Base-by-base conservation (phyloP, 2,113 vertebrate genomes). In the Oryzias javanicus region DNA sequence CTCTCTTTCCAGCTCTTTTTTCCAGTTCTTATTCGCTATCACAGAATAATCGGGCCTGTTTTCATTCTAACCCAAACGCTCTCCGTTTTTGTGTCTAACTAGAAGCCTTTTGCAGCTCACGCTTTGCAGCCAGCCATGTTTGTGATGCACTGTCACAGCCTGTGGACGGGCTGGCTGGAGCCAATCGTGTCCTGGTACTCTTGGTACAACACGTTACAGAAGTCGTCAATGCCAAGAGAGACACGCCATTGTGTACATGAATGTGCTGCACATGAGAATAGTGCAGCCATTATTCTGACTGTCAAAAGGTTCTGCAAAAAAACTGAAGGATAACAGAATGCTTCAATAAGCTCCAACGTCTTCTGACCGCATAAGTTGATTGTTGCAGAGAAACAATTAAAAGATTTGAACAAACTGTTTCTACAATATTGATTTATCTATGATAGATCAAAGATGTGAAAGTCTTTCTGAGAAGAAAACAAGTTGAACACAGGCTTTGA, bases 101-200 rank as follows among this genome's bases (percentile, higher is more conserved):
- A 19, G 46, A n/a, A 12, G 35, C 35, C 10, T 12, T 35, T 12
- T 19, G n/a, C n/a, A 10, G 46, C 19, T 19, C 10, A 47, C n/a
- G 19, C n/a, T 7, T n/a, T 19, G n/a, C n/a, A 47, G 12, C 4
- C 19, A 47, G 46, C 46, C 19, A 12, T n/a, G 46, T 18, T 47
- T 47, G 16, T 10, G 12, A 3, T 47, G 46, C 19, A 17, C 5
- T 18, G n/a, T 18, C 7, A 12, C n/a, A 47, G 16, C 0, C 5
- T 4, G 12, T 18, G 16, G 8, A 29, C 6, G 12, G 17, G 17
- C 7, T 19, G 35, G 12, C 19, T 19, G 48, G 0, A 10, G 67
- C 77, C 76, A 86, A 84, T 78, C 24, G 86, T 71, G 59, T 51
- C 84, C 63, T 86, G 86, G 85, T 85, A 86, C 86, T 68, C 54